Evolutionary conservation across 1,140 invertebrate species (phyloP).

Genomic region (Ladona fulva): DNA sequence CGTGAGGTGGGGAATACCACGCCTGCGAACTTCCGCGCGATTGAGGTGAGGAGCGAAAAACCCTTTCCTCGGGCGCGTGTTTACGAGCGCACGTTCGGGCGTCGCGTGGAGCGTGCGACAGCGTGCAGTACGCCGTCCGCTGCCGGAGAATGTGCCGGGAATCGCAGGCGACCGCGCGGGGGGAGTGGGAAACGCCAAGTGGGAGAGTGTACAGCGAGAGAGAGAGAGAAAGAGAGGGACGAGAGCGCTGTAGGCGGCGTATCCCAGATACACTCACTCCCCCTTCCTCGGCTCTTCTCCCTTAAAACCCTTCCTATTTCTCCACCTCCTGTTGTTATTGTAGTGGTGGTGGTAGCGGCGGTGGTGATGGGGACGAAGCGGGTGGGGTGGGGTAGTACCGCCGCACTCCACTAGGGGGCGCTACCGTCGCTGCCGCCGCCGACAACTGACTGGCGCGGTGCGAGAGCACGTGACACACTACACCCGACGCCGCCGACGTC

Average conservation of each 20-base stretch:
- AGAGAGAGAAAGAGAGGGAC: not conserved
- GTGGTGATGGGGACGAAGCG: not conserved
- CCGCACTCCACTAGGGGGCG: not conserved
- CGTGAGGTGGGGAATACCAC: not conserved
- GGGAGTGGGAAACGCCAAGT: not conserved
- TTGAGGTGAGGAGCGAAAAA: not conserved
- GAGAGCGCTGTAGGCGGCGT: not conserved
- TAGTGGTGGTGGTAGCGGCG: not conserved
- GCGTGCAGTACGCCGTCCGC: not conserved
- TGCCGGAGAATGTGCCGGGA: not conserved
- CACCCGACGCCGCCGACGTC: not conserved
- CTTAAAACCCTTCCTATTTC: not conserved
- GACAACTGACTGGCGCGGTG: conserved; percentile 1
- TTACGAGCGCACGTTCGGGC: not conserved
- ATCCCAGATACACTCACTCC: not conserved
- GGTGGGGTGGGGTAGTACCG: not conserved
- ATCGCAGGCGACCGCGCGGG: not conserved
- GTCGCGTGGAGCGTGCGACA: not conserved
- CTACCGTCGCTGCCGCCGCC: not conserved
- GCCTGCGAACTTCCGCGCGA: not conserved
- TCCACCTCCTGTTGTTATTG: not conserved
- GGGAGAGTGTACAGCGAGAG: not conserved
- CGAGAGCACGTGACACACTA: conserved; percentile 1
- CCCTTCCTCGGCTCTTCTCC: not conserved
- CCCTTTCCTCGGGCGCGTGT: not conserved